Conservation (phyloP, 2,797 vertebrate genomes). For the Enteromius argenteus region DNA sequence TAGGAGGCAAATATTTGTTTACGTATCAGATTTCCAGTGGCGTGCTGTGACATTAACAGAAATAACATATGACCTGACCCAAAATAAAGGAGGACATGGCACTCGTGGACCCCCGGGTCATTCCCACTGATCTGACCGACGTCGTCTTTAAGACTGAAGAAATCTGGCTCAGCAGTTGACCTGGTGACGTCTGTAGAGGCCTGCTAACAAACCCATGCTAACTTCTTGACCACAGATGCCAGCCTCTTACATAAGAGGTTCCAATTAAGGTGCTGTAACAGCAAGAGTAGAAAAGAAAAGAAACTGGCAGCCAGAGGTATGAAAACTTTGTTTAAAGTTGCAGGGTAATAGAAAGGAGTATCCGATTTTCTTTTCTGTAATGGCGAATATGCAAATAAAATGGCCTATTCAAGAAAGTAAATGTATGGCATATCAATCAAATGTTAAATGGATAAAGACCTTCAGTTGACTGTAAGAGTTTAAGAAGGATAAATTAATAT, state of each 20-base stretch:
- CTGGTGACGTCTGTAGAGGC: slow-evolving; percentile 15
- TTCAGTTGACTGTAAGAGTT: background rate
- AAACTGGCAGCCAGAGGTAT: background rate
- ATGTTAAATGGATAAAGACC: background rate
- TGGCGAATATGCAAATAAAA: background rate
- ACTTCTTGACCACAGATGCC: background rate
- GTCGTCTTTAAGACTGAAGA: slow-evolving; percentile 6
- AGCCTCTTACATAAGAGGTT: background rate
- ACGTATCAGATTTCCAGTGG: slow-evolving; percentile 61
- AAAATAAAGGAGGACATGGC: slow-evolving; percentile 27
- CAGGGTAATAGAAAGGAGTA: background rate
- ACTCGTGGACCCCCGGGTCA: slow-evolving; percentile 28
- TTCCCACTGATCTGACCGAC: slow-evolving; percentile 48
- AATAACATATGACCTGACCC: slow-evolving; percentile 14
- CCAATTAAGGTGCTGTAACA: background rate
- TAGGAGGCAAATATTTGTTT: slow-evolving; percentile 63
- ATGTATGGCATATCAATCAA: background rate
- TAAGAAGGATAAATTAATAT: background rate
- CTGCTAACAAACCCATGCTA: slow-evolving; percentile 3
- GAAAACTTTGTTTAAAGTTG: background rate
- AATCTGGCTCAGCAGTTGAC: slow-evolving; percentile 38
- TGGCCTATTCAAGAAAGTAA: background rate
- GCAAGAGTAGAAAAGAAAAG: background rate
- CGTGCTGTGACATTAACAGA: slow-evolving; percentile 41
- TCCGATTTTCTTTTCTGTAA: background rate